A percentile compares a stretch with the other conserved stretches of the same genome.
These are phyloP conservation scores for Tribolium freemani DNA, from an alignment of 2,888 invertebrate genomes.

Conservation along the genomic window DNA sequence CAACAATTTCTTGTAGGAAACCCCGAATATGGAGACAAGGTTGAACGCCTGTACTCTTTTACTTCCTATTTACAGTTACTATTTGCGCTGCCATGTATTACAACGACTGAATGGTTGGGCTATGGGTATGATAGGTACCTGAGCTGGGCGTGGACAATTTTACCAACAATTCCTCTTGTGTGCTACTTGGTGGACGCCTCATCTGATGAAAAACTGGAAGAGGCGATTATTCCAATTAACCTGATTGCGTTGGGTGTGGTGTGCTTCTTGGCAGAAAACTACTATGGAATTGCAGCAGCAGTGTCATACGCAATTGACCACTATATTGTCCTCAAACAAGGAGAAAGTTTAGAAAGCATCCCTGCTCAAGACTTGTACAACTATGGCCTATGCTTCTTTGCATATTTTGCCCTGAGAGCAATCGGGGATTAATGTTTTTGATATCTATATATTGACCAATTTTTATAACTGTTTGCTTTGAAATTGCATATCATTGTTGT, in stretches of 20 bases:
- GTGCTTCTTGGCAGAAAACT: slow-evolving; percentile 59
- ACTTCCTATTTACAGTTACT: slow-evolving; percentile 57
- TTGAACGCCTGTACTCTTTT: slow-evolving; percentile 54
- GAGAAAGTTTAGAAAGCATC: slow-evolving; percentile 57
- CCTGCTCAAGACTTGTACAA: slow-evolving; percentile 65
- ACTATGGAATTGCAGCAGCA: slow-evolving; percentile 58
- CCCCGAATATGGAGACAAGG: slow-evolving; percentile 60
- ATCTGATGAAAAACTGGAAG: slow-evolving; percentile 54
- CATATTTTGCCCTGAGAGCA: slow-evolving; percentile 61
- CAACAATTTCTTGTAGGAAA: slow-evolving; percentile 57
- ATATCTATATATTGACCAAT: slow-evolving; percentile 40
- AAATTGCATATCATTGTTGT: slow-evolving; percentile 53
- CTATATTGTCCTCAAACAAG: slow-evolving; percentile 58
- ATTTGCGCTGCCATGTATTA: slow-evolving; percentile 56
- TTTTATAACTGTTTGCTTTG: slow-evolving; percentile 40
- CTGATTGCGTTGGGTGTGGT: slow-evolving; percentile 56
- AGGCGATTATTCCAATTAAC: slow-evolving; percentile 54
- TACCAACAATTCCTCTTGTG: slow-evolving; percentile 56
- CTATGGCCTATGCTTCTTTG: slow-evolving; percentile 65
- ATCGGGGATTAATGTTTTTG: slow-evolving; percentile 45
- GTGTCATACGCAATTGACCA: slow-evolving; percentile 61
- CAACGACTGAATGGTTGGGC: slow-evolving; percentile 53
- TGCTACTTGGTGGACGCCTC: slow-evolving; percentile 51
- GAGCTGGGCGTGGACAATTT: slow-evolving; percentile 46
- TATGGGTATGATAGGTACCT: slow-evolving; percentile 51